Conservation (phyloP, 1,140 invertebrate genomes). For the Drosophila parabipectinata region DNA sequence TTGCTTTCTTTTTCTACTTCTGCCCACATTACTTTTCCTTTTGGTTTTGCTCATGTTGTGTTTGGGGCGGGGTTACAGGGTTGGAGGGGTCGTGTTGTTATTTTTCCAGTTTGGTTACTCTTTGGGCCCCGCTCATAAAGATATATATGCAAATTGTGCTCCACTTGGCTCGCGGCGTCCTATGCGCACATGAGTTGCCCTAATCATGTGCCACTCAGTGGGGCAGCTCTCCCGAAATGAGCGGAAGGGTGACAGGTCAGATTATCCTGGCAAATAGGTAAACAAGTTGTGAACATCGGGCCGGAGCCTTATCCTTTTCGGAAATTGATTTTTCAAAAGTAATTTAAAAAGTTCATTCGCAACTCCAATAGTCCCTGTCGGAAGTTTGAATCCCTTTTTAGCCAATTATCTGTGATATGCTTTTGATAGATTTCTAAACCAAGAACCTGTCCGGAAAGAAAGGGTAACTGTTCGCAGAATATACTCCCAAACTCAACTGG, state of each 20-base stretch:
- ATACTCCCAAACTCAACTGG: neutral
- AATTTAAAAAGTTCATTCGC: constrained; percentile 2
- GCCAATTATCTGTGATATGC: neutral
- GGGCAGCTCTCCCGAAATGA: constrained; percentile 8
- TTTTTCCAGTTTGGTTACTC: constrained; percentile 49
- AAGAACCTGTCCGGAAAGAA: neutral
- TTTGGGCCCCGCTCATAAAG: constrained; percentile 40
- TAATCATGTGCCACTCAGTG: constrained; percentile 59
- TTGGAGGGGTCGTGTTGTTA: constrained; percentile 29
- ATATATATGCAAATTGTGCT: constrained; percentile 73
- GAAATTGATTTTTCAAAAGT: constrained; percentile 21
- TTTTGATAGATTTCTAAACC: neutral
- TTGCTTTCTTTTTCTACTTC: constrained; percentile 52
- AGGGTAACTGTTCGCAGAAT: neutral
- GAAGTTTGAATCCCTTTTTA: neutral
- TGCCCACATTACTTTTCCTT: constrained; percentile 7
- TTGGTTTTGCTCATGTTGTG: neutral
- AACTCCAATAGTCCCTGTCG: constrained; percentile 5
- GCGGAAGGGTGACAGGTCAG: constrained; percentile 18
- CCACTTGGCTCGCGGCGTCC: constrained; percentile 54
- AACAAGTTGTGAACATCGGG: constrained; percentile 12
- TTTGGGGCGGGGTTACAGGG: neutral
- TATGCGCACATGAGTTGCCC: constrained; percentile 46
- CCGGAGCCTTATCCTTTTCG: neutral
- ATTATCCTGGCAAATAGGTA: constrained; percentile 40